Evolutionary conservation across 2,113 vertebrate genomes (phyloP), one percentile per base, ranked within the genome.

Genomic region (Xiphophorus hellerii): DNA sequence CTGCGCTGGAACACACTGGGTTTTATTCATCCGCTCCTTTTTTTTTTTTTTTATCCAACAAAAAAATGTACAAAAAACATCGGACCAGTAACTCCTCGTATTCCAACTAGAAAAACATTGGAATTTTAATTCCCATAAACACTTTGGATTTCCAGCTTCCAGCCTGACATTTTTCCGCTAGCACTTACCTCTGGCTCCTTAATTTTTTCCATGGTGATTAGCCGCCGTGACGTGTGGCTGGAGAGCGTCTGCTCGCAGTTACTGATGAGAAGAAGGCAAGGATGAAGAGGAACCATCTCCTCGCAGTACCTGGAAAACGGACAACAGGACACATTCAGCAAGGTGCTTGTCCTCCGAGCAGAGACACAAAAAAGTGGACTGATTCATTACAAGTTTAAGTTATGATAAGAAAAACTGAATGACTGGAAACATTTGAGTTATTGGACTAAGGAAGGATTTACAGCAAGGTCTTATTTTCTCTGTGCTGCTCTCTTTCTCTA

Each of bases 171-270:
- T 30, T 27, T 62, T 62, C 29, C 15, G 3, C 28, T 9, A 48
- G 14, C 11, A 78, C 91, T 76, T 84, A 98, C 98, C 96, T 99
- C 95, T 80, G 97, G 97, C 69, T 95, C 95, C 84, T 97, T 97
- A 94, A 96, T 95, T 88, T 99, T 99, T 90, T 98, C 97, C 98
- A 98, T 98, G 64, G 97, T 97, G 94, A 99, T 97, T 77, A 98
- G 93, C 73, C 95, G 96, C 77, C 98, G 94, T 54, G 97, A 96
- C 3, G 97, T 98, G 91, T 99, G 97, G 90, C 96, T 98, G 87
- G 97, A 98, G 72, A 99, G 96, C 22, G 93, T 96, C 94, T 99
- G 97, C 89, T 99, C 96, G 60, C 97, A 98, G 93, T 98, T 99
- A 92, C 97, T 99, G 92, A 98, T 77, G 84, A 97, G 94, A 78